Evolutionary conservation across 2,888 invertebrate genomes (phyloP).

Genomic region (Eristalis tenax): DNA sequence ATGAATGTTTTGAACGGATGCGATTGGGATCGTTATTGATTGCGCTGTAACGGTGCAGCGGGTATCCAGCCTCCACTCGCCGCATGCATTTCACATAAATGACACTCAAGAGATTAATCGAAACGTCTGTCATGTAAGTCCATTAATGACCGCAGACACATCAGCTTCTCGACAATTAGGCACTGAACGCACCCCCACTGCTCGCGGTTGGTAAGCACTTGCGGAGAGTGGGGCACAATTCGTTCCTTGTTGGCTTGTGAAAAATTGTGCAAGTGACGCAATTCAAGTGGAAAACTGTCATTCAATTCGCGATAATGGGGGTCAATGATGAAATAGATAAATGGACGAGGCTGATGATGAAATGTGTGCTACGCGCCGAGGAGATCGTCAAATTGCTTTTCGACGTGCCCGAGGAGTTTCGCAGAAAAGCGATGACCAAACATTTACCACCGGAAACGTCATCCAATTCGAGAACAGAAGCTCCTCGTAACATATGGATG

Average conservation of each 20-base stretch:
- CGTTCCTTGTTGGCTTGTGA: conserved; percentile 36
- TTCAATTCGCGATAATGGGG: conserved; percentile 32
- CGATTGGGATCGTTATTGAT: conserved; percentile 54
- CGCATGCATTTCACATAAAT: not conserved
- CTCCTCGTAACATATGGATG: conserved; percentile 41
- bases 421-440: conserved; percentile 36
- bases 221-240: conserved; percentile 11
- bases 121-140: conserved; percentile 27
- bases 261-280: conserved; percentile 53
- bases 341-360: conserved; percentile 51
- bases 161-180: conserved; percentile 46
- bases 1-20: conserved; percentile 57
- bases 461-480: conserved; percentile 32
- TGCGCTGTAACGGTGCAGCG: not conserved
- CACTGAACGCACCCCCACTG: not conserved
- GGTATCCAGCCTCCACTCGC: not conserved
- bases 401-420: not conserved
- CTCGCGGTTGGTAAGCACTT: not conserved
- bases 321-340: conserved; percentile 59
- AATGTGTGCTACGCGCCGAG: conserved; percentile 35
- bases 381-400: conserved; percentile 3
- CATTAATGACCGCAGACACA: conserved; percentile 17
- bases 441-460: conserved; percentile 60
- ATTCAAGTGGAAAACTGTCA: conserved; percentile 51
- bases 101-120: conserved; percentile 49